Base-by-base conservation (phyloP, 1,140 invertebrate genomes). In the Aphis craccivora region DNA sequence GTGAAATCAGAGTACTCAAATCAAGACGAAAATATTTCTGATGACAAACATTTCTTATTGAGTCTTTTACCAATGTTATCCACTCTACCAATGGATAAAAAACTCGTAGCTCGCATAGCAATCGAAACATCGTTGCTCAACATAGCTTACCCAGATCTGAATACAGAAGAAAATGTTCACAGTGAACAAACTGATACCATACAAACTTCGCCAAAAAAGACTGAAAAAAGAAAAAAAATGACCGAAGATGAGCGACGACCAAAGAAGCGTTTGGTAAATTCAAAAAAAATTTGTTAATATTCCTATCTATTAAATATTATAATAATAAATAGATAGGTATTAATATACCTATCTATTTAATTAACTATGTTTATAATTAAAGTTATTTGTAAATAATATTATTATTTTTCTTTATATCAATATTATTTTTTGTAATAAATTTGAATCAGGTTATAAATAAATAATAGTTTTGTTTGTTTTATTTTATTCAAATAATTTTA, bases 1-100 rank as follows among this genome's bases (percentile, higher is more conserved):
- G 45, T 81, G 2, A 81, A 30, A 81, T 51, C 18, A 5, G 45
- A 92, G 2, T 40, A 53, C 51, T 83, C 43, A 20, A 48, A 76
- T 83, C 91, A 92, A 51, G 40, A 83, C 11, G 91, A 92, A 92
- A 92, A 92, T 37, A 81, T 92, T 83, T 92, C 91, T 23, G 91
- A 92, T 9, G 91, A 92, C 67, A 92, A 92, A 25, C 91, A 92
- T 83, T 92, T 92, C 35, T 51, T 92, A 40, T 81, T 92, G 25
- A 92, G 91, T 92, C 91, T 92, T 23, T 35, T 92, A 35, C 91
- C 91, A 0, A 92, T 81, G 25, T 83, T 92, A 14, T 92, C 91
- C 4, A 30, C 76, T 37, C 91, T 92, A 25, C 67, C 91, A 20
- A 76, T 67, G 35, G 91, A 83, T 22, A 92, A 92, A 35, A 92